Conservation (phyloP, 2,888 invertebrate species). For the Bellardia bayeri region DNA sequence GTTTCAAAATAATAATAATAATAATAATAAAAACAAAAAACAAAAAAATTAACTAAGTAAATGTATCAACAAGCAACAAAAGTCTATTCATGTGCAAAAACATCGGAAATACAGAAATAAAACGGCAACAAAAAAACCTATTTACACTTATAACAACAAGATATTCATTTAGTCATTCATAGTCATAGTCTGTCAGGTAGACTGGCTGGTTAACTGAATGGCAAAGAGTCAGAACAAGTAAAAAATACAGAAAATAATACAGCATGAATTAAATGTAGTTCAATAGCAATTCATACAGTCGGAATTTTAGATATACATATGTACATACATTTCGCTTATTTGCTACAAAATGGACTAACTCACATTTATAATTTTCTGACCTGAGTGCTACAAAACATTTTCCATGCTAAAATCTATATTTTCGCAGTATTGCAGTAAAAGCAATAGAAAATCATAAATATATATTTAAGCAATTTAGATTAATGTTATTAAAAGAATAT, state of each 20-base stretch:
- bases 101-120: constrained; percentile 36
- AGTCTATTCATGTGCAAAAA: constrained; percentile 58
- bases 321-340: neutral
- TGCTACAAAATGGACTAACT: no score
- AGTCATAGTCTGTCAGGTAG: neutral
- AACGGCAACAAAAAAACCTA: neutral
- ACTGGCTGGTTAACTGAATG: neutral
- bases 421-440: no score
- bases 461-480: no score
- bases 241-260: constrained; percentile 9
- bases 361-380: no score
- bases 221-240: neutral
- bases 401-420: no score
- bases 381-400: no score
- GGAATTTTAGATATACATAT: constrained; percentile 35
- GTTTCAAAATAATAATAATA: no score
- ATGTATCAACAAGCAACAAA: constrained; percentile 50
- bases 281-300: constrained; percentile 51
- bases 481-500: no score
- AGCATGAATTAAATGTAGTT: constrained; percentile 48
- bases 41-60: neutral
- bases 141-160: neutral
- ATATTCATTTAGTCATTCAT: constrained; percentile 5
- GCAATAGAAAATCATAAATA: no score
- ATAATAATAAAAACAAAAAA: neutral